Evolutionary conservation across 2,113 vertebrate genomes (phyloP), one percentile per base, ranked within the genome.

Genomic region (Campylomormyrus tamandua): DNA sequence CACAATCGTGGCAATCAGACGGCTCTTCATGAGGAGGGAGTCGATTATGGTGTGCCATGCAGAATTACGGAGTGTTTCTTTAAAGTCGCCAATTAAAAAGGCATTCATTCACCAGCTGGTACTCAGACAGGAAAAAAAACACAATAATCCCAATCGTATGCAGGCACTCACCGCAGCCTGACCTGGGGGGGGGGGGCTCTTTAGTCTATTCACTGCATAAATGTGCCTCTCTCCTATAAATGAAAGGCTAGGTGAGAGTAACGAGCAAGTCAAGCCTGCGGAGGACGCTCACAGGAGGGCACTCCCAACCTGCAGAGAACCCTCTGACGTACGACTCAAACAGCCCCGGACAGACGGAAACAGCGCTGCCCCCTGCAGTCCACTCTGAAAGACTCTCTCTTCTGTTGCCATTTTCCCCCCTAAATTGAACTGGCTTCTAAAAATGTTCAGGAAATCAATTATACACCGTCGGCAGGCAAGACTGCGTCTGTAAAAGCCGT

Each of bases 361-460:
- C 45, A 31, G 10, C 5, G 8, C 13, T 35, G 7, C 49, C 19
- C n/a, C 50, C 31, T 74, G 31, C 27, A 77, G 35, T 77, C 35
- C 3, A 10, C n/a, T 83, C 46, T 50, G n/a, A 50, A 49, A 17
- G 48, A 21, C 46, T 49, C 6, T 2, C 10, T 50, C 6, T 13
- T n/a, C n/a, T n/a, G 84, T 10, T 21, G 24, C 31, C n/a, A 31
- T 3, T 17, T 49, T 2, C 2, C 2, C 48, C 46, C n/a, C 46
- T 83, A 49, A 56, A 52, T 53, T 83, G n/a, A 89, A 83, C 35
- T 83, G 70, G 35, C 48, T 42, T 31, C 49, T 83, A 48, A 80
- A 83, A 49, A 83, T 83, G 42, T 88, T 74, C 42, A 84, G 87
- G 70, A 80, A 80, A 80, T 89, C 46, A 45, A 27, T 89, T 89